Evolutionary conservation across 1,140 invertebrate genomes (phyloP).

Genomic region (Leptopilina clavipes): DNA sequence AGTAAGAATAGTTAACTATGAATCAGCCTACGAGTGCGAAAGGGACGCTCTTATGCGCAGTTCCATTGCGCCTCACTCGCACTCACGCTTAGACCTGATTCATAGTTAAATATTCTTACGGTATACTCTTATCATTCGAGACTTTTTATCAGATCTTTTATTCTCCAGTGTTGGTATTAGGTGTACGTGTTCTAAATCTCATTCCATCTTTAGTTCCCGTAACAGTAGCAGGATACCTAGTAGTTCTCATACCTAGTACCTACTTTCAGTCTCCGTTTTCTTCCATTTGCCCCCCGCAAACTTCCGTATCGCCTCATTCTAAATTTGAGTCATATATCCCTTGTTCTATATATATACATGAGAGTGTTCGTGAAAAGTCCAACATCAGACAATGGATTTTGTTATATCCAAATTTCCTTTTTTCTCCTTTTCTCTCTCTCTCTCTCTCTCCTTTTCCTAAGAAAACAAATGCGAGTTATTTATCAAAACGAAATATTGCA

Average conservation of each 20-base stretch:
- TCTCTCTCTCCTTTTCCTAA: neutral
- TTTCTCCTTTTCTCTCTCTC: neutral
- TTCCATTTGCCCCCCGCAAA: neutral
- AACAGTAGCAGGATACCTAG: neutral
- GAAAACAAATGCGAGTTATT: conserved; percentile 16
- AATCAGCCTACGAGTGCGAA: too few species aligned
- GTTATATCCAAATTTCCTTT: conserved; percentile 23
- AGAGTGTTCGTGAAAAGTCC: conserved; percentile 9
- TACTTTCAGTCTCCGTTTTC: conserved; percentile 12
- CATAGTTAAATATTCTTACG: too few species aligned
- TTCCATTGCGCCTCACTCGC: too few species aligned
- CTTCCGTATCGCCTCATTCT: conserved; percentile 3
- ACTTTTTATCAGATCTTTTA: conserved; percentile 4
- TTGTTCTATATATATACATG: neutral
- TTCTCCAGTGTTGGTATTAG: neutral
- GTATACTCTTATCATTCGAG: neutral
- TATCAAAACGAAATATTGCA: conserved; percentile 29
- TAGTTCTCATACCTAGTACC: conserved; percentile 5
- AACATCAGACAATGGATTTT: conserved; percentile 9
- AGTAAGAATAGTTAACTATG: too few species aligned
- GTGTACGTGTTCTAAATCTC: neutral
- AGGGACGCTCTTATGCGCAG: too few species aligned
- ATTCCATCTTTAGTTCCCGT: conserved; percentile 2
- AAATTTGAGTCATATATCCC: conserved; percentile 28
- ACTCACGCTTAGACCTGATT: too few species aligned